Percentiles rank a stretch among this genome's conserved stretches.
phyloP scores from a whole-genome alignment of 2,113 vertebrate genomes.

The Miniopterus natalensis region DNA sequence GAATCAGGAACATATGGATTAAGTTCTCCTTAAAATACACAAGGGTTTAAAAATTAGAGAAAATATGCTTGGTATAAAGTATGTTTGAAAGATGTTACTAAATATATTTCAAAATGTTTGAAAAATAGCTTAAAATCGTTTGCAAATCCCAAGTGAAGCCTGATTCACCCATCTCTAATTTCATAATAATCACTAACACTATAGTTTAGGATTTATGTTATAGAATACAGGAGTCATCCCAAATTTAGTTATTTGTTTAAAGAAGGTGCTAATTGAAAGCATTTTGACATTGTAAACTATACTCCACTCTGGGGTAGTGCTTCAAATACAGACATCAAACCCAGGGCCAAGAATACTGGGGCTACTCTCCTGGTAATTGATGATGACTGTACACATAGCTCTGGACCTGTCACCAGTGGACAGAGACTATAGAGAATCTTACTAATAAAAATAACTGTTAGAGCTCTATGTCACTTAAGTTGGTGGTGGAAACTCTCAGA shows the following conservation, averaged over 20 bases:
- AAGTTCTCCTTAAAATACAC: conserved; percentile 70
- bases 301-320: neutral
- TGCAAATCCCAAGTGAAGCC: conserved; percentile 59
- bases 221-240: conserved; percentile 46
- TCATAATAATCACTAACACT: conserved; percentile 3
- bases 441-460: neutral
- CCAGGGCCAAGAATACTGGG: neutral
- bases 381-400: neutral
- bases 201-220: conserved; percentile 50
- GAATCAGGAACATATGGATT: conserved; percentile 70
- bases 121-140: conserved; percentile 67
- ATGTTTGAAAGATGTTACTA: conserved; percentile 68
- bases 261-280: conserved; percentile 24
- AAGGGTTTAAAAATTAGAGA: conserved; percentile 71
- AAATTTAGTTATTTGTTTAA: conserved; percentile 52
- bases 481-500: neutral
- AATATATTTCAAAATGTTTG: conserved; percentile 72
- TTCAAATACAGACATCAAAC: rapidly evolving
- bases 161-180: conserved; percentile 55
- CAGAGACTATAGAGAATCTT: too few relatives aligned
- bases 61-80: conserved; percentile 63
- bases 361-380: neutral
- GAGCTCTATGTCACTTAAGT: neutral
- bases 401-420: neutral
- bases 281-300: neutral